These are phyloP conservation scores for Oryzaephilus surinamensis DNA, from an alignment of 1,140 invertebrate species.

Conservation along the genomic window DNA sequence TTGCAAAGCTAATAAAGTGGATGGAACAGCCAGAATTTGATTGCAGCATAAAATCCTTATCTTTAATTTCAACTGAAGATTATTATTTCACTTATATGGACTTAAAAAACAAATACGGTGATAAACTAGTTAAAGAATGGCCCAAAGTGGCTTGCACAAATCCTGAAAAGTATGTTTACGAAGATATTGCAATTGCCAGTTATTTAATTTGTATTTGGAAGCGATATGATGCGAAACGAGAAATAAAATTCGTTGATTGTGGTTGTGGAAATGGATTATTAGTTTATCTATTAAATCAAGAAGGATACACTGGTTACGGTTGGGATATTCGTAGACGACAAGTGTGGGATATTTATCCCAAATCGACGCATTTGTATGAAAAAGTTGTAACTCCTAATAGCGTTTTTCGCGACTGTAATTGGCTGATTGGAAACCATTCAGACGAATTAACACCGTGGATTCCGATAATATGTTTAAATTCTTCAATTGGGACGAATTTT, in stretches of 20 bases:
- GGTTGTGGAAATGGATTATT: constrained; percentile 96
- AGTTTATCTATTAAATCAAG: constrained; percentile 73
- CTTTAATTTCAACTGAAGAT: constrained; percentile 52
- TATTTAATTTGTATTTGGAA: constrained; percentile 81
- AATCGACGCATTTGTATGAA: constrained; percentile 34
- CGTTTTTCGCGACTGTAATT: constrained; percentile 71
- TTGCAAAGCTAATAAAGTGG: constrained; percentile 61
- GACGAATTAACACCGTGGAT: constrained; percentile 98
- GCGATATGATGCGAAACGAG: constrained; percentile 39
- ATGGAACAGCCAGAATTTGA: constrained; percentile 32
- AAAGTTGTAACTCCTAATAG: constrained; percentile 41
- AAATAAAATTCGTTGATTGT: constrained; percentile 75
- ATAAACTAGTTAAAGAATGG: constrained; percentile 67
- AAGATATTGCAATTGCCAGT: constrained; percentile 90
- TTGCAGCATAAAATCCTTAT: constrained; percentile 47
- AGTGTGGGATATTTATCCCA: constrained; percentile 77
- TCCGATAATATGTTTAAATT: constrained; percentile 76
- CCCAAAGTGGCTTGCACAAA: constrained; percentile 70
- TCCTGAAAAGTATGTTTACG: constrained; percentile 89
- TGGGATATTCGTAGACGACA: constrained; percentile 82
- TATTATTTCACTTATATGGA: constrained; percentile 64
- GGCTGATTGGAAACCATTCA: constrained; percentile 97
- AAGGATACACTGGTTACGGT: constrained; percentile 79
- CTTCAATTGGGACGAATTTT: constrained; percentile 57
- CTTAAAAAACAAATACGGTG: constrained; percentile 72